Conservation (phyloP, 2,797 vertebrate species). For the Tauraco hartlaubi region DNA sequence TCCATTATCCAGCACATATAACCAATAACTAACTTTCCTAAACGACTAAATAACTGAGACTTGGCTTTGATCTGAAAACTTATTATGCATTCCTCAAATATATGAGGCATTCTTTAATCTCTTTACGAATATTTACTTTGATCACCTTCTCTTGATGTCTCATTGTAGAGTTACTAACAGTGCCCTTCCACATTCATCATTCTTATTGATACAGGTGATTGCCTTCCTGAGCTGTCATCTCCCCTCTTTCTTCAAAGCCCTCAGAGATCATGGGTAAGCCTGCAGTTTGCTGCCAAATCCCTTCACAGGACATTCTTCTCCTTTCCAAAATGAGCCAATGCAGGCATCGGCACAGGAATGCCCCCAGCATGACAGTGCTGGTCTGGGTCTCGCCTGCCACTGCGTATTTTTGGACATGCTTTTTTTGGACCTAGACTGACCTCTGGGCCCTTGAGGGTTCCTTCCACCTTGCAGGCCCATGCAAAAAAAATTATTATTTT, state of each 20-base stretch:
- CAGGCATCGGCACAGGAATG: not conserved
- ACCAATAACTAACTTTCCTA: slow-evolving; percentile 13
- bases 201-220: not conserved
- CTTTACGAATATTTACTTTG: slow-evolving; percentile 20
- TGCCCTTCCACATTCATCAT: not conserved
- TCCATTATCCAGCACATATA: not conserved
- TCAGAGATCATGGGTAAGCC: not conserved
- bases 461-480: not conserved
- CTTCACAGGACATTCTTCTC: not conserved
- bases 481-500: not conserved
- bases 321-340: not conserved
- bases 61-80: slow-evolving; percentile 14
- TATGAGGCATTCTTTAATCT: slow-evolving; percentile 38
- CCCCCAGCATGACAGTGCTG: not conserved
- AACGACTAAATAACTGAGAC: slow-evolving; percentile 22
- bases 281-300: not conserved
- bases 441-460: not conserved
- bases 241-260: not conserved
- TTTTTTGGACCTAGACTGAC: not conserved
- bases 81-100: slow-evolving; percentile 7
- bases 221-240: not conserved
- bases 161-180: not conserved
- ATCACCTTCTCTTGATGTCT: slow-evolving; percentile 35
- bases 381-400: not conserved
- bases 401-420: rapidly evolving